phyloP scores from a whole-genome alignment of 2,113 vertebrate species.

The Lepus timidus region DNA sequence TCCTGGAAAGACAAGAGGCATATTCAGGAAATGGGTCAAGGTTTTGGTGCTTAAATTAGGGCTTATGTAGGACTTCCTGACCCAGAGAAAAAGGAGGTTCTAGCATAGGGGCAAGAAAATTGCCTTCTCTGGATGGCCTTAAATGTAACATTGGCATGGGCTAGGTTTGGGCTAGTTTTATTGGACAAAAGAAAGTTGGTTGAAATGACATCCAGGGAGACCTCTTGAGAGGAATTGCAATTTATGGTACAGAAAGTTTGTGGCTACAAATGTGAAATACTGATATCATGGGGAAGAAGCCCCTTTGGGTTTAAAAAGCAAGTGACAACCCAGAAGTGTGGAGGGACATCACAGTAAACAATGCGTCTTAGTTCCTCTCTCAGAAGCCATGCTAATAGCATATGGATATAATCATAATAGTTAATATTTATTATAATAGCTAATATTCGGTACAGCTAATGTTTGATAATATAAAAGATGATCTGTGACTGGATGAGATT shows the following conservation, averaged over 20 bases:
- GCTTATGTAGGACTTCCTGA: neutral
- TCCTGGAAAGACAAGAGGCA: neutral
- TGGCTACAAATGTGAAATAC: neutral
- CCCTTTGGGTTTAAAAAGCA: neutral
- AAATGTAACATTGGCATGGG: neutral
- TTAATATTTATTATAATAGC: neutral
- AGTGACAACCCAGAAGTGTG: neutral
- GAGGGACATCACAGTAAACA: neutral
- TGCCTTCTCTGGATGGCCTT: neutral
- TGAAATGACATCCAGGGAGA: neutral
- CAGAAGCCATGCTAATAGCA: neutral
- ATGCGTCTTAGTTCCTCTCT: neutral
- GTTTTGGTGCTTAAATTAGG: neutral
- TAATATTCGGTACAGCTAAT: neutral
- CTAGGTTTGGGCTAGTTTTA: neutral
- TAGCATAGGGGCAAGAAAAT: neutral
- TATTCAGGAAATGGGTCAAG: constrained; percentile 23
- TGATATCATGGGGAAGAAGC: neutral
- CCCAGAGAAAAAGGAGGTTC: neutral
- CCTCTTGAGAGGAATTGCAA: neutral
- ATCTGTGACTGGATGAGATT: neutral
- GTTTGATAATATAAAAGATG: neutral
- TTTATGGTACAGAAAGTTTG: neutral
- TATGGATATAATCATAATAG: neutral
- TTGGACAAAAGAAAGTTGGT: neutral